Evolutionary conservation across 1,140 invertebrate species (phyloP), one percentile per base, ranked within the genome.

Genomic region (Temnothorax nylanderi): DNA sequence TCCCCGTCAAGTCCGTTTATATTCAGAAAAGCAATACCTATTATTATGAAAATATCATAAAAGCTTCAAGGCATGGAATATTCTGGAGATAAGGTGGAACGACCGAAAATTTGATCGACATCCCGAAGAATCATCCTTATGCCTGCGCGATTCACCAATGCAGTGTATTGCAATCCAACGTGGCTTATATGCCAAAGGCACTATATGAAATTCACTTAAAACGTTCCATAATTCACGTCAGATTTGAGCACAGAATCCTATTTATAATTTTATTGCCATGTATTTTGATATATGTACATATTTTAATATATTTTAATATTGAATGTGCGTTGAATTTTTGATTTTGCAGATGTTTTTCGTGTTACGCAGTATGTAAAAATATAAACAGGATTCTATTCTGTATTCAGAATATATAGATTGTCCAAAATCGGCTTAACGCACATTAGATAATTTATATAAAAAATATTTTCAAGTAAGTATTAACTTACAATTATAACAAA

Each of bases 21-120:
- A 32, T 44, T 67, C 37, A n/a, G 37, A 21, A 69, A 44, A 56
- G 51, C 21, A 71, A 47, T 47, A 69, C 7, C 1, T 72, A 82
- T 72, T 82, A 82, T 18, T 11, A 58, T 82, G 16, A 82, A 21
- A 74, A n/a, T 74, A 41, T 58, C 26, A n/a, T n/a, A 72, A 74
- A 74, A 82, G 26, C 21, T 81, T 32, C 37, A 71, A 47, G 11
- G 13, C 6, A 13, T 13, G 18, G 3, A 32, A 37, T 65, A 21
- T 58, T n/a, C n/a, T 21, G 18, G 13, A 69, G 37, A 16, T 34
- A 58, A 72, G 21, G 8, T 18, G 16, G 8, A n/a, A n/a, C 47
- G 54, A 76, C 4, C 10, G 62, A 86, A 80, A 56, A 80, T 56
- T 49, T 54, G 65, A 64, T 47, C 54, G 41, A 78, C 34, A 54